Conservation (phyloP, 2,797 vertebrate genomes). For the Salarias fasciatus region DNA sequence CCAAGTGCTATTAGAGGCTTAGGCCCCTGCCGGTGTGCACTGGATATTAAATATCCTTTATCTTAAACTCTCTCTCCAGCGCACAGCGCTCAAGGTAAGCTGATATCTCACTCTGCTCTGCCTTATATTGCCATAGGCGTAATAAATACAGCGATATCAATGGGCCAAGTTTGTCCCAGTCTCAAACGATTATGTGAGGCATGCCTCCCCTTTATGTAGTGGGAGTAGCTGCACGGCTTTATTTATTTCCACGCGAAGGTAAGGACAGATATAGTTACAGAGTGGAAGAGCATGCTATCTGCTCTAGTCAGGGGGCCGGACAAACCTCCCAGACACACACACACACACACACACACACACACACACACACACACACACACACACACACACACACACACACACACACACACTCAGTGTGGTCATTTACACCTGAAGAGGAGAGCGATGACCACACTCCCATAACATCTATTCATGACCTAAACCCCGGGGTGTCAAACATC, state of each 20-base stretch:
- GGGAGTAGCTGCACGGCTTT: slow-evolving; percentile 67
- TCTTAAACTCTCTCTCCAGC: slow-evolving; percentile 83
- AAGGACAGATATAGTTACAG: slow-evolving; percentile 77
- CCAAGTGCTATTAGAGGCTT: slow-evolving; percentile 84
- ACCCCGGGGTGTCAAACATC: too few species aligned
- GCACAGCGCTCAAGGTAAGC: slow-evolving; percentile 83
- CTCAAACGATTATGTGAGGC: slow-evolving; percentile 81
- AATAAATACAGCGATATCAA: slow-evolving; percentile 89
- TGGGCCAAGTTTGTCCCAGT: slow-evolving; percentile 85
- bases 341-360: slow-evolving; percentile 2
- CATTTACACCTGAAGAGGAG: too few species aligned
- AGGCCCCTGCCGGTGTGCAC: slow-evolving; percentile 80
- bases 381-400: slow-evolving; percentile 1
- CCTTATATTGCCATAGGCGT: slow-evolving; percentile 86
- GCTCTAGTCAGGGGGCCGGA: slow-evolving; percentile 51
- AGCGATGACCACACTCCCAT: neutral
- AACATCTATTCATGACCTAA: too few species aligned
- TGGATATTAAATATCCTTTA: slow-evolving; percentile 92
- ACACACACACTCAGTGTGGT: neutral
- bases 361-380: slow-evolving; percentile 2
- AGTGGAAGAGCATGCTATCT: slow-evolving; percentile 71
- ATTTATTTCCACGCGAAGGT: slow-evolving; percentile 76
- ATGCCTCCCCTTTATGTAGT: slow-evolving; percentile 74
- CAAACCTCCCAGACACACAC: slow-evolving; percentile 43
- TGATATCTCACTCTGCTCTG: slow-evolving; percentile 84